Evolutionary conservation across 2,797 vertebrate species (phyloP), one percentile per base, ranked within the genome.

Genomic region (Vireo griseus): DNA sequence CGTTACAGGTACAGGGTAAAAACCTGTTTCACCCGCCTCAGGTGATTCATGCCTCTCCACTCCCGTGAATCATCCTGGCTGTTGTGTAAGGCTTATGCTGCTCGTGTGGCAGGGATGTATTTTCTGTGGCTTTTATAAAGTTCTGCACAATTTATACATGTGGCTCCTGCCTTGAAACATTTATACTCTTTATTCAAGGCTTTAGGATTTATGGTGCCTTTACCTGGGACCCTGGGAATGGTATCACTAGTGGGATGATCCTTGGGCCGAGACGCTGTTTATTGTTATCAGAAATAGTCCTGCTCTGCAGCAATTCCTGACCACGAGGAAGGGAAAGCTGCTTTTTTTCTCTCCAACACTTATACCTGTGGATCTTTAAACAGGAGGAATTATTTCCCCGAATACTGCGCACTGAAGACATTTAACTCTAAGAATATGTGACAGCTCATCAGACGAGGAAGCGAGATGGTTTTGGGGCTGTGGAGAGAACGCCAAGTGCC

Each of bases 281-380:
- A 57, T 74, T 11, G 61, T 77, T 76, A 91, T 91, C 80, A 47
- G 90, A 83, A 92, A 45, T 8, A 13, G 90, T 84, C 63, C 72
- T 28, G 18, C 52, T 66, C 72, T 20, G 3, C 16, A 1, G 90
- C 50, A 55, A 94, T 95, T 95, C 86, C 95, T 78, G 81, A 39
- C 85, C 72, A 47, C 28, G 16, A 69, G 47, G 71, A 92, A 78
- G 17, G 33, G 61, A 42, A 91, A 92, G 59, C 35, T 5, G 1
- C 84, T 78, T 65, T 4, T 72, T 91, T 94, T 84, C 28, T 85
- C 80, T 89, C 80, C 63, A 74, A 44, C 57, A 68, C 82, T 75
- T 47, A 42, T 81, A 73, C 68, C 86, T 83, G 91, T 92, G 95
- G 96, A 96, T 94, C 94, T 96, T 95, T 95, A 95, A 96, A 86